Evolutionary conservation across 2,113 vertebrate genomes (phyloP).

Genomic region (Perca flavescens): DNA sequence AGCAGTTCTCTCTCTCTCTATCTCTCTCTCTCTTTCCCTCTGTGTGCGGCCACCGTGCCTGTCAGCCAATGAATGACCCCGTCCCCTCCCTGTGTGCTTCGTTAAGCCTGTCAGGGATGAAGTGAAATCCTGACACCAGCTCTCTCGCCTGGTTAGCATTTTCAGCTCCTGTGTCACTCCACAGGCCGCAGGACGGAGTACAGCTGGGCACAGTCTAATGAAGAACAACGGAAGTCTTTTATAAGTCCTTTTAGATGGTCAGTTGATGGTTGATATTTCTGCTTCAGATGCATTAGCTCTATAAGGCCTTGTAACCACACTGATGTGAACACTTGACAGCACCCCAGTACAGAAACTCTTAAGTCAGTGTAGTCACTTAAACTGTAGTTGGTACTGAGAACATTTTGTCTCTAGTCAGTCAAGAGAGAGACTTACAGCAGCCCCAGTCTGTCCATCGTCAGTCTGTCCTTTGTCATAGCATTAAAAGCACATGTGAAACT

Average conservation of each 20-base stretch:
- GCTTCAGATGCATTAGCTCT: background rate
- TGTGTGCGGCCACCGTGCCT: slow-evolving; percentile 47
- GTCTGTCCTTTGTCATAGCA: background rate
- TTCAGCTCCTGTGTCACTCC: slow-evolving; percentile 38
- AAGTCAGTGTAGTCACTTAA: background rate
- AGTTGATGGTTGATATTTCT: background rate
- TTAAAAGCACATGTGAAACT: slow-evolving; percentile 1
- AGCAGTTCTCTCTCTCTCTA: slow-evolving; percentile 52
- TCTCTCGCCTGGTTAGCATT: slow-evolving; percentile 61
- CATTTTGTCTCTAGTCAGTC: background rate
- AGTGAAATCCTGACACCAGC: slow-evolving; percentile 72
- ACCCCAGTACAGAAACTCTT: background rate
- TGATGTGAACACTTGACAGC: background rate
- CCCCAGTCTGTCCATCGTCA: background rate
- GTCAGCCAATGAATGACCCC: slow-evolving; percentile 65
- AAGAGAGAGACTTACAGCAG: background rate
- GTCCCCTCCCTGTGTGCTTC: slow-evolving; percentile 59
- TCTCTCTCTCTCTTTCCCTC: slow-evolving; percentile 18
- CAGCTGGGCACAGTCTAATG: slow-evolving; percentile 12
- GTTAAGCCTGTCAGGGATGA: slow-evolving; percentile 70
- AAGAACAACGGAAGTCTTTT: slow-evolving; percentile 12
- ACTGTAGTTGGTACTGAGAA: background rate
- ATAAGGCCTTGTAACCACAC: background rate
- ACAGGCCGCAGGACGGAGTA: slow-evolving; percentile 19
- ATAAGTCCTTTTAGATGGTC: slow-evolving; percentile 22